Evolutionary conservation across 2,888 invertebrate species (phyloP), one percentile per base, ranked within the genome.

Genomic region (Phengaris arion): DNA sequence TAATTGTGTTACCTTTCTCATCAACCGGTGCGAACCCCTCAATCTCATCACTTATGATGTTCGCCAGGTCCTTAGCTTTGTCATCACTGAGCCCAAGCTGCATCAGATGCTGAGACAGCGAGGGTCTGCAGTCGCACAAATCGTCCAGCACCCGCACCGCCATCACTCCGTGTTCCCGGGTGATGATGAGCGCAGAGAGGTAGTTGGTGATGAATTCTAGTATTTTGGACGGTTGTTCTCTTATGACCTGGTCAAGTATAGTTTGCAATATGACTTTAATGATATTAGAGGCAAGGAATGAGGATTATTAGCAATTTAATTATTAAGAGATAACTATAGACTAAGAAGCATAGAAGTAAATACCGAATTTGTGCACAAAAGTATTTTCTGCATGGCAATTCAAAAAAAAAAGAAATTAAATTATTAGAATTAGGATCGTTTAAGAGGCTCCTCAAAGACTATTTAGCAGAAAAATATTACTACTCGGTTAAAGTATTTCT

Each of bases 171-270:
- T 93, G 92, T 85, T 97, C 96, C 8, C 96, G 93, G 0, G 96
- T 96, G 51, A 95, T 94, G 72, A 96, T 88, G 64, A 97, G 89
- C 0, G 95, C 95, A 76, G 96, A 96, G 10, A 96, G 88, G 84
- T 97, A 97, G 85, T 96, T 96, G 2, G 96, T 94, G 80, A 97
- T 95, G 85, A 96, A 97, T 77, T 94, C 94, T 82, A 94, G 95
- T 6, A 96, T 91, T 48, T 96, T 93, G 35, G 88, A 85, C 0
- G 97, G 97, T 81, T 96, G 96, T 68, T 92, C 94, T 51, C 96
- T 94, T 5, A 97, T 87, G 0, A 97, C 96, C 95, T 96, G 77
- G 6, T 35, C 35, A 35, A 35, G 2, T 35, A 57, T 57, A 59
- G 13, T 69, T 52, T 69, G 15, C 48, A 48, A 48, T 7, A 48